Evolutionary conservation across 2,797 vertebrate genomes (phyloP).

Genomic region (Merluccius polli): DNA sequence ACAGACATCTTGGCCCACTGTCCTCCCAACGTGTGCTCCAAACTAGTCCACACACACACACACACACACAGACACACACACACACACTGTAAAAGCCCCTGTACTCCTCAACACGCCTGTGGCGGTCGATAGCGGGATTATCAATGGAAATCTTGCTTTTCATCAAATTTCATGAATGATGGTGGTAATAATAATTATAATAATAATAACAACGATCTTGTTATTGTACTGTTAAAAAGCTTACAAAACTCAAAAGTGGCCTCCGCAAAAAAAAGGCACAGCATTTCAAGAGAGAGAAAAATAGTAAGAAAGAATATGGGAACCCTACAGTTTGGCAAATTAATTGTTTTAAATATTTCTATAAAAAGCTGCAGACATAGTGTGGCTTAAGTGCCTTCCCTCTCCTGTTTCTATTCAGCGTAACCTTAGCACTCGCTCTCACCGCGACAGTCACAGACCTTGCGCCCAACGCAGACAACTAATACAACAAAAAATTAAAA

Average conservation of each 20-base stretch:
- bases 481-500: neutral
- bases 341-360: neutral
- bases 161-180: neutral
- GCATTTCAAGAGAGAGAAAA: neutral
- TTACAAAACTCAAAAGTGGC: no score
- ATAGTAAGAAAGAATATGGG: neutral
- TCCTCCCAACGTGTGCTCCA: constrained; percentile 63
- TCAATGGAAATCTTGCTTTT: neutral
- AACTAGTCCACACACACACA: constrained; percentile 36
- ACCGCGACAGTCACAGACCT: no score
- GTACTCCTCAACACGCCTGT: no score
- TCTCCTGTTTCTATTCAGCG: neutral
- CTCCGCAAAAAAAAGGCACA: no score
- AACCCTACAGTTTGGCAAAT: neutral
- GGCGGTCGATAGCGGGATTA: no score
- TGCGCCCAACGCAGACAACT: neutral
- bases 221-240: neutral
- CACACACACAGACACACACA: no score
- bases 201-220: no score
- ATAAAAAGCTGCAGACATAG: neutral
- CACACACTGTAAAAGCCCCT: no score
- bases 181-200: neutral
- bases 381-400: neutral
- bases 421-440: no score
- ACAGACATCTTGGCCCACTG: constrained; percentile 79